Base-by-base conservation (phyloP, 2,888 invertebrate species). In the Pachydiplax longipennis region DNA sequence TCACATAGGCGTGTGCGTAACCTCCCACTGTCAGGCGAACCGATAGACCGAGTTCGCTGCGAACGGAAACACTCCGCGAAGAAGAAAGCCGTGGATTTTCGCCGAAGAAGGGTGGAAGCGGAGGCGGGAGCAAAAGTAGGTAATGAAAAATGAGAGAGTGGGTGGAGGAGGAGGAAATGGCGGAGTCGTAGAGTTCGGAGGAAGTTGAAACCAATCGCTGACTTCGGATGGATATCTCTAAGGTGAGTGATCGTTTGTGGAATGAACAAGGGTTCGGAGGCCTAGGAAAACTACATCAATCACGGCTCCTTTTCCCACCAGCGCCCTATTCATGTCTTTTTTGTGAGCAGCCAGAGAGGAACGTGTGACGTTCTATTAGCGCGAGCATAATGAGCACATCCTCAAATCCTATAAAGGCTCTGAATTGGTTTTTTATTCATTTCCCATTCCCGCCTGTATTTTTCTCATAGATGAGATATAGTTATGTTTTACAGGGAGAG, bases 351-450 rank as follows among this genome's bases (percentile, higher is more conserved):
- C 18, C 40, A 37, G 61, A 35, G 31, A 22, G 58, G 25, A 83
- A 35, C 35, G 81, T 81, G 83, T 83, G 83, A 83, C 87, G 87
- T 87, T 87, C 87, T 87, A 87, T 87, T 87, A 87, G 87, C 87
- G 87, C 8, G 35, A 61, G 61, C 65, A 87, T 87, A 87, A 87
- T 87, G 87, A 87, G 61, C 87, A 87, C 87, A 61, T 87, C 83
- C 58, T 58, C 83, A 58, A 83, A 83, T 58, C 61, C 87, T 61
- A 61, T 65, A 61, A 65, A 87, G 37, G 35, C n/a, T 65, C 58
- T 13, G 65, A 87, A 37, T 87, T 37, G 87, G 53, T 13, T 87
- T 37, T 44, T 61, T 37, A 37, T 61, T 61, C 5, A 48, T 83
- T 83, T 83, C 83, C 25, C 18, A 31, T 25, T n/a, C 25, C 13